phyloP scores from a whole-genome alignment of 2,113 vertebrate genomes.

The Delphinus delphis region DNA sequence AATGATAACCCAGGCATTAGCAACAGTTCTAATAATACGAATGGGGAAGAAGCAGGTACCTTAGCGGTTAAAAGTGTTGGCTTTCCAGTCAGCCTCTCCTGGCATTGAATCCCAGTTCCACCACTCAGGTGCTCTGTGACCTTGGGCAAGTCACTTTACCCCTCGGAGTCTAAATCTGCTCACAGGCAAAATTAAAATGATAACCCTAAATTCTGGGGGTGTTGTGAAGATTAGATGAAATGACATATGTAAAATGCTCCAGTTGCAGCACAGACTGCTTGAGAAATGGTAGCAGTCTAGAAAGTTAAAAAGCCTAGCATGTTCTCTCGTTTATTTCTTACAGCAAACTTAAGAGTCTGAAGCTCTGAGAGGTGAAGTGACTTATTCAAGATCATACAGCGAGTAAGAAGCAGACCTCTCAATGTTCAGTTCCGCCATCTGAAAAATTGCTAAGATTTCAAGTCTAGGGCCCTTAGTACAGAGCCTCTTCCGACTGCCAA shows the following conservation, averaged over 20 bases:
- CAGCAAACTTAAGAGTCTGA: not conserved
- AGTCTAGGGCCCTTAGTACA: not conserved
- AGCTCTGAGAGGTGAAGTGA: not conserved
- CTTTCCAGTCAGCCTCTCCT: not conserved
- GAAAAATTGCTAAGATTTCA: not conserved
- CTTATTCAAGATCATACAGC: not conserved
- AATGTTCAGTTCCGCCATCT: not conserved
- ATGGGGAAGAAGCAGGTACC: not conserved
- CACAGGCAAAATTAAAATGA: not conserved
- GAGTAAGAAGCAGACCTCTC: not conserved
- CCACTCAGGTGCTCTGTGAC: not conserved
- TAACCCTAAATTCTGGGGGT: not conserved
- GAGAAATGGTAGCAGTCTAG: not conserved
- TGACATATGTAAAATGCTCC: not conserved
- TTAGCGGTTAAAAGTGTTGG: not conserved
- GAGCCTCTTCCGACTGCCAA: not conserved
- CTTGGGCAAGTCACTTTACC: not conserved
- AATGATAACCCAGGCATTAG: not conserved
- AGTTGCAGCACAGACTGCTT: not conserved
- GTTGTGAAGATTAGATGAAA: not conserved
- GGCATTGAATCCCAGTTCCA: not conserved
- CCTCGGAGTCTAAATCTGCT: not conserved
- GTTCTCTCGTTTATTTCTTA: not conserved
- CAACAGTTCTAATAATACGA: not conserved
- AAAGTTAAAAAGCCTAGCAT: not conserved